phyloP scores from a whole-genome alignment of 2,888 invertebrate species.

The Apomyelois bistriatella region DNA sequence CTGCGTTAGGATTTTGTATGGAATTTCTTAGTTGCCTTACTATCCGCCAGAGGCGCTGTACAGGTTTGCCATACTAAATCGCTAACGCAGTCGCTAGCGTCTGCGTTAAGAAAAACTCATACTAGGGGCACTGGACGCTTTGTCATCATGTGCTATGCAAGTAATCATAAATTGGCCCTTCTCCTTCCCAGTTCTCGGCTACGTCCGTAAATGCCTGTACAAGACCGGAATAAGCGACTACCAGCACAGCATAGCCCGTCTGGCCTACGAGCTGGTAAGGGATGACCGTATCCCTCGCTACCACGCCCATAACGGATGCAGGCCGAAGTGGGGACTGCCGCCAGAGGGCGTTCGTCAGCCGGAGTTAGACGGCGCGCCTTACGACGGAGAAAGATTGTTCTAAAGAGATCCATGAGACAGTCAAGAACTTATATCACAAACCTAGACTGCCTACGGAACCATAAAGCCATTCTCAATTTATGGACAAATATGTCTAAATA shows the following conservation, averaged over 20 bases:
- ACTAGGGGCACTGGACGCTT: no score
- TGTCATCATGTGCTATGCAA: no score
- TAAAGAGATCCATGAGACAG: slow-evolving; percentile 31
- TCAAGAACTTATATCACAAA: no score
- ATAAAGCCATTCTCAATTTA: no score
- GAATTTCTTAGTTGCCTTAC: no score
- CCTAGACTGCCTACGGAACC: no score
- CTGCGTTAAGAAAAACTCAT: no score
- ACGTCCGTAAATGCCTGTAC: slow-evolving; percentile 52
- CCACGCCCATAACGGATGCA: slow-evolving; percentile 55
- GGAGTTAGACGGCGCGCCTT: slow-evolving; percentile 57
- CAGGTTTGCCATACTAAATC: no score
- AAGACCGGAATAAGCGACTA: slow-evolving; percentile 63
- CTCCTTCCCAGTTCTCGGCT: slow-evolving; percentile 49
- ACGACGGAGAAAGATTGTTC: slow-evolving; percentile 59
- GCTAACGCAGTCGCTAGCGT: no score
- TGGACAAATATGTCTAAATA: no score
- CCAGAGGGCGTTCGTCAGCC: slow-evolving; percentile 63
- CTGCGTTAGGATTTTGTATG: no score
- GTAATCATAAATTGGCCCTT: neutral
- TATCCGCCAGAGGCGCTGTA: no score
- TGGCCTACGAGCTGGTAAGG: slow-evolving; percentile 65
- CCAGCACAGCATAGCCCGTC: slow-evolving; percentile 55
- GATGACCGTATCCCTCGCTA: slow-evolving; percentile 59
- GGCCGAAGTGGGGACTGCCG: slow-evolving; percentile 60